Evolutionary conservation across 1,140 invertebrate genomes (phyloP).

Genomic region (Zophobas morio): DNA sequence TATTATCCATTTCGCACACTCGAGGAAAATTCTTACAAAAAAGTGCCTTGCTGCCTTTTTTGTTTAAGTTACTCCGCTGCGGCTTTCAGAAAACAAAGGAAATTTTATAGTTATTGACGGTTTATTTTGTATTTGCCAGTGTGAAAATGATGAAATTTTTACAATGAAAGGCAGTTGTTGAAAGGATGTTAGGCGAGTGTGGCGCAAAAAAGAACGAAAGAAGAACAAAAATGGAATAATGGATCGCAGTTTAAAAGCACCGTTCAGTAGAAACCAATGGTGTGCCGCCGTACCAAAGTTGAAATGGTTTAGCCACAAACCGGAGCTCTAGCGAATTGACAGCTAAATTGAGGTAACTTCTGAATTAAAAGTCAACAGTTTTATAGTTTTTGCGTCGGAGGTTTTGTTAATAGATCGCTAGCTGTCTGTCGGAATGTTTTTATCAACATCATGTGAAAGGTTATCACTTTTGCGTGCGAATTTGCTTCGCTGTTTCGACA

Average conservation of each 20-base stretch:
- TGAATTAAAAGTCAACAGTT: neutral
- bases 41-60: too few species aligned
- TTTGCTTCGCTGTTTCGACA: neutral
- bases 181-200: neutral
- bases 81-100: too few species aligned
- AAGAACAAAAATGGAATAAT: slow-evolving; percentile 12
- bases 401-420: too few species aligned
- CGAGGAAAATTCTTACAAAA: too few species aligned
- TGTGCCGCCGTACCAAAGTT: slow-evolving; percentile 1
- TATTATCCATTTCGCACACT: too few species aligned
- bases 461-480: too few species aligned
- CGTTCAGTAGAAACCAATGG: neutral
- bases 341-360: neutral
- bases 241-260: neutral
- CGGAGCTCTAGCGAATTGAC: neutral
- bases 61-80: too few species aligned
- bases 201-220: slow-evolving; percentile 1
- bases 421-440: too few species aligned
- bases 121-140: neutral
- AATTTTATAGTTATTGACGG: too few species aligned
- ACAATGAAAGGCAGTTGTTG: neutral
- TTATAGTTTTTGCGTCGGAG: neutral
- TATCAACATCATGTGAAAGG: too few species aligned
- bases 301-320: slow-evolving; percentile 4
- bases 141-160: neutral